These are phyloP conservation scores for Opisthograptis luteolata DNA, from an alignment of 2,888 invertebrate species.

Conservation along the genomic window DNA sequence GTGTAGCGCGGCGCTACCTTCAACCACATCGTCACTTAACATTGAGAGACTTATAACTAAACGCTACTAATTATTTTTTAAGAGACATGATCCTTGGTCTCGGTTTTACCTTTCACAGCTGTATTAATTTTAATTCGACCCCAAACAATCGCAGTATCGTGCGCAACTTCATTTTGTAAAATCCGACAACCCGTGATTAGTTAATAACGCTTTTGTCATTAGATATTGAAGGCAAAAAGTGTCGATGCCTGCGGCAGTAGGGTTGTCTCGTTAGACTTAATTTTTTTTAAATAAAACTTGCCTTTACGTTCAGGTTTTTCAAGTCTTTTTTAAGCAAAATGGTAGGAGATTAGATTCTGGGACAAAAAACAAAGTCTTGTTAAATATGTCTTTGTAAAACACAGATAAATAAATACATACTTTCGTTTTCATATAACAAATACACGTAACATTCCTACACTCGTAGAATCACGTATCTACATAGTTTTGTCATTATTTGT, in stretches of 20 bases:
- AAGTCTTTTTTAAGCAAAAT: background rate
- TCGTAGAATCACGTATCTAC: too few relatives aligned
- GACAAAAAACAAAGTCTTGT: too few relatives aligned
- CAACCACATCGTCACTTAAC: too few relatives aligned
- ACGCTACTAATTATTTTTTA: background rate
- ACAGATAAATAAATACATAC: too few relatives aligned
- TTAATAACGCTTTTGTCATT: conserved; percentile 77
- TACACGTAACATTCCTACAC: too few relatives aligned
- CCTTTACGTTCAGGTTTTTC: background rate
- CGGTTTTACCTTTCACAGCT: background rate
- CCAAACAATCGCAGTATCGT: conserved; percentile 27
- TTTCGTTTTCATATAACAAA: too few relatives aligned
- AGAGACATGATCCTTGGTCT: background rate
- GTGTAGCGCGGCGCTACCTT: too few relatives aligned
- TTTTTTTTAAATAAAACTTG: too few relatives aligned
- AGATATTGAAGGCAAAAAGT: conserved; percentile 70
- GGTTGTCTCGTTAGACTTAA: conserved; percentile 41
- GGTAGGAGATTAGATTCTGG: too few relatives aligned
- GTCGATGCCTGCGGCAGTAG: conserved; percentile 45
- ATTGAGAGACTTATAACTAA: too few relatives aligned
- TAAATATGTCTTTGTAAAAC: too few relatives aligned
- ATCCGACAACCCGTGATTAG: conserved; percentile 66
- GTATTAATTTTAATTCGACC: background rate
- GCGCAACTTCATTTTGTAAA: conserved; percentile 46
- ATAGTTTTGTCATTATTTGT: too few relatives aligned